These are phyloP conservation scores for Epirrhoe alternata DNA, from an alignment of 2,888 invertebrate species.

Conservation along the genomic window DNA sequence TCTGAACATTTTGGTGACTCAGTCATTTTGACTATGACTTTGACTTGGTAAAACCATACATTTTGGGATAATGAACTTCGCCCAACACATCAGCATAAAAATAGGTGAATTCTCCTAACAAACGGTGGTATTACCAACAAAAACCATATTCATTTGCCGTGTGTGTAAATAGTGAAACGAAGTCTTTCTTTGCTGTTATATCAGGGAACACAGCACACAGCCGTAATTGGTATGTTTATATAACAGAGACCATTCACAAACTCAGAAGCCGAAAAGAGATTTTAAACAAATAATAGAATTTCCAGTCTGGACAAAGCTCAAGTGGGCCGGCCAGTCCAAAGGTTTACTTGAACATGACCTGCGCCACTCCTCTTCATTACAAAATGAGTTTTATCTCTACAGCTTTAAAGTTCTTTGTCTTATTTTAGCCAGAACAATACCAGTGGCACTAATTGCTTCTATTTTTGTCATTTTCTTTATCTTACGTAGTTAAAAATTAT, in stretches of 20 bases:
- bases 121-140: not conserved
- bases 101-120: not conserved
- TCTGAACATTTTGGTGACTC: too few species aligned
- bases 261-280: constrained; percentile 79
- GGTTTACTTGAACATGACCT: constrained; percentile 36
- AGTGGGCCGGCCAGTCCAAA: constrained; percentile 71
- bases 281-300: constrained; percentile 77
- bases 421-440: not conserved
- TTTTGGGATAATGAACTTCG: not conserved
- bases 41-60: too few species aligned
- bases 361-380: not conserved
- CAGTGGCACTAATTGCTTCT: not conserved
- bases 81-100: not conserved
- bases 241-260: constrained; percentile 77
- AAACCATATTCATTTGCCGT: constrained; percentile 11
- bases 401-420: not conserved
- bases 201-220: constrained; percentile 45
- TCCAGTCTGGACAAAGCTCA: constrained; percentile 72
- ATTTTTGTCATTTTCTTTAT: too few species aligned
- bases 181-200: constrained; percentile 17
- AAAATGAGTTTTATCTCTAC: not conserved
- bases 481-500: too few species aligned
- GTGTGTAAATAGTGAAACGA: constrained; percentile 6
- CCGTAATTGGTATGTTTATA: constrained; percentile 77
- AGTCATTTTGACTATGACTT: too few species aligned